Evolutionary conservation across 92 coral and sea anemone genomes (phyloP).

Genomic region (Heteractis magnifica): DNA sequence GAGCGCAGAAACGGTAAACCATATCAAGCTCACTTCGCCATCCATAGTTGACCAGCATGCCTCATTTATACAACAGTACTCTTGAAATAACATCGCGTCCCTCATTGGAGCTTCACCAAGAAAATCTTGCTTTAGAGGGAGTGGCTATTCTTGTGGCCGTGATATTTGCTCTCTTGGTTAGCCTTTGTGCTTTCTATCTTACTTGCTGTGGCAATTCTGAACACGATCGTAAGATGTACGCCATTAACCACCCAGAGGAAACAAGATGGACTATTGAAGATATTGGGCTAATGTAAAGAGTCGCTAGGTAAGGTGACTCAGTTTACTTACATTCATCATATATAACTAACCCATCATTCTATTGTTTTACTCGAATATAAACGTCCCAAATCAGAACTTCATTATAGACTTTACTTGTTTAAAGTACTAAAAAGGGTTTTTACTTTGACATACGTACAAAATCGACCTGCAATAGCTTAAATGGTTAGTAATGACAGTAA

Average conservation of each 20-base stretch:
- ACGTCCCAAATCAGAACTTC: no score
- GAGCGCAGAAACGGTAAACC: not conserved
- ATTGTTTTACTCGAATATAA: no score
- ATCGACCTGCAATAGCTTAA: no score
- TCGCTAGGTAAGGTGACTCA: not conserved
- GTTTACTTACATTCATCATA: no score
- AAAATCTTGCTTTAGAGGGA: not conserved
- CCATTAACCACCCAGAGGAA: conserved; percentile 46
- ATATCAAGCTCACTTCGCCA: not conserved
- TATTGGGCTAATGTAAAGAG: conserved; percentile 16
- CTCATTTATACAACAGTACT: not conserved
- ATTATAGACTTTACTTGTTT: no score
- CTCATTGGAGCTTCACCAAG: not conserved
- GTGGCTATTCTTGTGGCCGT: conserved; percentile 16
- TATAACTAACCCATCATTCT: no score
- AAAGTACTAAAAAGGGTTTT: no score
- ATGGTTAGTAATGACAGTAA: no score
- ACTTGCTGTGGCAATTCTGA: conserved; percentile 8
- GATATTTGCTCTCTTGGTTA: not conserved
- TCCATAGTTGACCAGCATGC: not conserved
- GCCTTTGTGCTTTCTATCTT: conserved; percentile 6
- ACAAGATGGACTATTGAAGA: conserved; percentile 19
- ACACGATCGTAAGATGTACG: conserved; percentile 27
- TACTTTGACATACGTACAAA: no score
- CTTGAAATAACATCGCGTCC: not conserved